phyloP scores from a whole-genome alignment of 2,113 vertebrate species.

The Setophaga kirtlandii region DNA sequence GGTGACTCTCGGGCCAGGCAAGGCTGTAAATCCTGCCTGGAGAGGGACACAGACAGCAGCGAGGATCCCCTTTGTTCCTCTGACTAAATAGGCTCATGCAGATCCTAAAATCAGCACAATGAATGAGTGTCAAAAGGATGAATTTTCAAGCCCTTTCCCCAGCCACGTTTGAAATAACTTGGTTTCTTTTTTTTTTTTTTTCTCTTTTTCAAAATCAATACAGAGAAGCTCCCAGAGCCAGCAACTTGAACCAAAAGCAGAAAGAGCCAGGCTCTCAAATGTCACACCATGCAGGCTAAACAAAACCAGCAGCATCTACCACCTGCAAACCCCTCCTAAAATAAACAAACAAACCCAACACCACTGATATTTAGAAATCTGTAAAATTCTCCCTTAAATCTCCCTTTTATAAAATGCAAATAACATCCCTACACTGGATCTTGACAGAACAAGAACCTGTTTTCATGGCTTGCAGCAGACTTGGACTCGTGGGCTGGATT shows the following conservation, averaged over 20 bases:
- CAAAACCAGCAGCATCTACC: slow-evolving; percentile 13
- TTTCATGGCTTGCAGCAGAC: neutral
- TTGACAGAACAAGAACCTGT: neutral
- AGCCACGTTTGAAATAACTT: neutral
- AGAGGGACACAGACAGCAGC: neutral
- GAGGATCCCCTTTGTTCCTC: neutral
- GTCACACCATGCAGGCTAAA: slow-evolving; percentile 6
- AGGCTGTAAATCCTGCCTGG: neutral
- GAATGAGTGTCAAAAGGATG: neutral
- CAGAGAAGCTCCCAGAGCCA: slow-evolving; percentile 9
- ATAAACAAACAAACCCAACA: neutral
- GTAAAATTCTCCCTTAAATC: neutral
- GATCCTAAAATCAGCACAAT: neutral
- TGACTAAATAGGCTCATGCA: neutral
- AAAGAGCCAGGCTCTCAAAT: slow-evolving; percentile 20
- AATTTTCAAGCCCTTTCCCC: slow-evolving; percentile 11
- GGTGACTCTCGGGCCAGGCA: neutral
- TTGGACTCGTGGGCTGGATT: neutral
- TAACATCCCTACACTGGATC: neutral
- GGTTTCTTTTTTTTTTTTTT: too few species aligned
- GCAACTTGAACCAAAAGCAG: neutral
- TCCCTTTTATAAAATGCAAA: neutral
- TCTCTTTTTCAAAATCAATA: neutral
- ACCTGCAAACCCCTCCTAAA: neutral
- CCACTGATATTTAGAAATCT: neutral